Evolutionary conservation across 1,140 invertebrate species (phyloP).

Genomic region (Carposina sasakii): DNA sequence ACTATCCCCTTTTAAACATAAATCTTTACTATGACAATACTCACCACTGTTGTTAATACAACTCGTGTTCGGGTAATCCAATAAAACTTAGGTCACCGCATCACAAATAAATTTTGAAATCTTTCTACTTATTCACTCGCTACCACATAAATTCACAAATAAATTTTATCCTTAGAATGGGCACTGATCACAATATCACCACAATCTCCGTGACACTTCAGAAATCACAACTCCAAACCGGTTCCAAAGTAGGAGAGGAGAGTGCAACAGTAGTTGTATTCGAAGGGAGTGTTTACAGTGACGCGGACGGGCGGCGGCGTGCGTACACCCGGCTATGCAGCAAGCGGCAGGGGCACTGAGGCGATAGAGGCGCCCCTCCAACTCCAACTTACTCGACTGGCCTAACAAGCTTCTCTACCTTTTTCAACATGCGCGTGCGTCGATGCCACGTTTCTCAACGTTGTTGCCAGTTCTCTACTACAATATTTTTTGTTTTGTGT

Average conservation of each 20-base stretch:
- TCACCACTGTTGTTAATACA: constrained; percentile 37
- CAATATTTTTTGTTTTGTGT: constrained; percentile 63
- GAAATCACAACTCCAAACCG: constrained; percentile 45
- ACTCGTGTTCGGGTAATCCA: constrained; percentile 44
- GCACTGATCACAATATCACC: constrained; percentile 52
- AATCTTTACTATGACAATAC: too few relatives aligned
- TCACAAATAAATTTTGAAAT: too few relatives aligned
- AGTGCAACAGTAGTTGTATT: constrained; percentile 21
- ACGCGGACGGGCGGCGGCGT: background rate
- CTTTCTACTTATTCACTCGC: constrained; percentile 32
- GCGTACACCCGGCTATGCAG: constrained; percentile 21
- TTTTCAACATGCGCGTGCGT: constrained; percentile 58
- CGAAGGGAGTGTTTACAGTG: constrained; percentile 38
- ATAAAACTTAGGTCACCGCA: constrained; percentile 46
- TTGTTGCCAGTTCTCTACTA: constrained; percentile 57
- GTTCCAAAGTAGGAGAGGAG: constrained; percentile 41
- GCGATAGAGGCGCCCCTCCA: constrained; percentile 39
- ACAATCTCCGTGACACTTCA: constrained; percentile 32
- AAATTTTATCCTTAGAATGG: too few relatives aligned
- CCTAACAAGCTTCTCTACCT: constrained; percentile 52
- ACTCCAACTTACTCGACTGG: constrained; percentile 39
- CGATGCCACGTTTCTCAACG: constrained; percentile 52
- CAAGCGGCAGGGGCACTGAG: constrained; percentile 50
- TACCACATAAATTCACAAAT: constrained; percentile 27
- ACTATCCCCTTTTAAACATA: too few relatives aligned